phyloP scores from a whole-genome alignment of 53 echinoderm and acorn worm genomes.

The Echinarachnius parma region DNA sequence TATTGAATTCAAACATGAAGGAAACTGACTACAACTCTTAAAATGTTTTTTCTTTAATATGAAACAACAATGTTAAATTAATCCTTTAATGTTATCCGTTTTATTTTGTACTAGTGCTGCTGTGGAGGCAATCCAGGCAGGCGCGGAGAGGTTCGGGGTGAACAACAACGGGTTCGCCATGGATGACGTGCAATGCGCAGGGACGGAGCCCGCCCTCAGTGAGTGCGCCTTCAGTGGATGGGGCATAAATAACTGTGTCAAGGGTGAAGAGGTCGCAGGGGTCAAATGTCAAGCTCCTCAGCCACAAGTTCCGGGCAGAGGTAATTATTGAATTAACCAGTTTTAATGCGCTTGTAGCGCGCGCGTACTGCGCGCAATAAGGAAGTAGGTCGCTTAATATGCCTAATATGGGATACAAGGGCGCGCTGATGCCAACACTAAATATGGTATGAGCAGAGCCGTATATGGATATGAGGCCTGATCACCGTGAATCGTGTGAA shows the following conservation, averaged over 20 bases:
- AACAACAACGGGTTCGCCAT: conserved; percentile 58
- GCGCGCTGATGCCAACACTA: no score
- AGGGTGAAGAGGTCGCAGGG: conserved; percentile 51
- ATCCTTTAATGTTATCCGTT: no score
- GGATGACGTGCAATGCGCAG: conserved; percentile 72
- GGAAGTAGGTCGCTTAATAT: no score
- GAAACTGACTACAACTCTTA: no score
- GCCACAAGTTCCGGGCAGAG: background rate
- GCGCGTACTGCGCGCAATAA: no score
- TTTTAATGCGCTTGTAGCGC: no score
- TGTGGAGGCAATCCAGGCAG: conserved; percentile 33
- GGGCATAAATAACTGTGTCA: conserved; percentile 72
- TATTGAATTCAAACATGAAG: no score
- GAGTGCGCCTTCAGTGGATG: conserved; percentile 57
- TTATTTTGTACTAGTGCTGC: conserved; percentile 61
- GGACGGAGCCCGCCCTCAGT: conserved; percentile 56
- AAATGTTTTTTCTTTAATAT: background rate
- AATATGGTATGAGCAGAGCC: no score
- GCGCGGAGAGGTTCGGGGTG: conserved; percentile 58
- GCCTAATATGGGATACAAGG: no score
- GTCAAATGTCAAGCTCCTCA: conserved; percentile 49
- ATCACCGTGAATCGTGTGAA: no score
- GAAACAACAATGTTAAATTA: background rate
- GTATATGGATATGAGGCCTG: no score
- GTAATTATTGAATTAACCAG: no score